Base-by-base conservation (phyloP, 35 echinoderm and acorn worm species). In the Lytechinus pictus region DNA sequence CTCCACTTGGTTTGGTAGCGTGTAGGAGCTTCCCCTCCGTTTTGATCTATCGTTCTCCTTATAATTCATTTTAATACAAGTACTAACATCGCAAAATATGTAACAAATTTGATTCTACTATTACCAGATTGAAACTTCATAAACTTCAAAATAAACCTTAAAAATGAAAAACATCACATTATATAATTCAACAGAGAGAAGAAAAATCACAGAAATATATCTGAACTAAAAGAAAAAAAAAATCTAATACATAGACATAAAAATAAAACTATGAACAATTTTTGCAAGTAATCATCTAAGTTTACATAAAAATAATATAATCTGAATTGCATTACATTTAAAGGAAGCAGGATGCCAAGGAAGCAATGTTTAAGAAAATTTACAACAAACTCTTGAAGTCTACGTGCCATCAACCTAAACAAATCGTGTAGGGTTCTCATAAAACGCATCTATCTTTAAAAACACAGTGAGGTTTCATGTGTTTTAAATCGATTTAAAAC, bases 241-340 rank as follows among this genome's bases (percentile, higher is more conserved):
- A 14, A n/a, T 79, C 19, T 79, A 79, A 79, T 79, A 79, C 66
- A 79, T 24, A 79, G 16, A 79, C 66, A 79, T 24, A 79, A 71
- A 71, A 79, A 79, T 79, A 79, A 71, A 71, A 71, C 14, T 71
- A 21, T 19, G 5, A 19, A 79, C 66, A 16, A 24, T n/a, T 79
- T 79, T 6, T 79, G 21, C 66, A 79, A 79, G n/a, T 79, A 79
- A 79, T 79, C 66, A 24, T 16, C 66, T 79, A 7, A 24, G 66
- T 24, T 79, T 79, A 79, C 19, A 79, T 24, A 79, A 79, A 79
- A 79, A 79, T 1, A 79, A 79, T 71, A 71, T 71, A 79, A 79
- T 79, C 66, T 79, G 66, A 79, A 19, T 79, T 79, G 66, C 66
- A 79, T 79, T 79, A 79, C 66, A n/a, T 79, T 79, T 24, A 79